Percentiles rank a stretch among this genome's conserved stretches.
Evolutionary conservation across 2,888 invertebrate species (phyloP).

Genomic region (Lasioglossum marginatum): DNA sequence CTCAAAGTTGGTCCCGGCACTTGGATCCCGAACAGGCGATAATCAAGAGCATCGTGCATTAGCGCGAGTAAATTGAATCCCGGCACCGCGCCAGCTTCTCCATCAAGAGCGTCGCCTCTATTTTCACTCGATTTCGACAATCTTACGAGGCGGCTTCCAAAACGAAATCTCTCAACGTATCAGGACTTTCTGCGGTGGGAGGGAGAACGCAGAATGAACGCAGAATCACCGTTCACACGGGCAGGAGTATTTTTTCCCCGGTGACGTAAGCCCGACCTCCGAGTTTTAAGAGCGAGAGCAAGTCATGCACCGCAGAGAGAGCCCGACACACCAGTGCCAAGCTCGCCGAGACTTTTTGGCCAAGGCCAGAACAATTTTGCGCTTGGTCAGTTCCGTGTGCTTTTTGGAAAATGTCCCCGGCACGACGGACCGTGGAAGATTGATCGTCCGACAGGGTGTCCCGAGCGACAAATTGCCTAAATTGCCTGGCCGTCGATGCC

Average conservation of each 20-base stretch:
- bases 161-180: constrained; percentile 12
- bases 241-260: constrained; percentile 38
- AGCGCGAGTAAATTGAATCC: constrained; percentile 43
- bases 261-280: constrained; percentile 56
- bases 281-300: constrained; percentile 58
- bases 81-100: constrained; percentile 53
- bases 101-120: constrained; percentile 50
- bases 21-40: not conserved
- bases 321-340: not conserved
- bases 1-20: not conserved
- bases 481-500: not conserved
- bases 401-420: not conserved
- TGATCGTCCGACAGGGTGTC: not conserved
- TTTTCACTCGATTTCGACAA: constrained; percentile 59
- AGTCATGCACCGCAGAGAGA: constrained; percentile 42
- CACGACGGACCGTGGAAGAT: not conserved
- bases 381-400: constrained; percentile 34
- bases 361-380: constrained; percentile 41
- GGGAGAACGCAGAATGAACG: not conserved
- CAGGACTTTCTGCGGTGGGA: not conserved
- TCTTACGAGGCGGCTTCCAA: constrained; percentile 6
- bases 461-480: not conserved
- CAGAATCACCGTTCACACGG: not conserved
- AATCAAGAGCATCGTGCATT: constrained; percentile 24
- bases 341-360: constrained; percentile 37